A percentile compares a stretch with the other conserved stretches of the same genome.
These are phyloP conservation scores for Hermaeophaga mercurialis DNA, from an alignment of 2,888 invertebrate species.

Conservation along the genomic window DNA sequence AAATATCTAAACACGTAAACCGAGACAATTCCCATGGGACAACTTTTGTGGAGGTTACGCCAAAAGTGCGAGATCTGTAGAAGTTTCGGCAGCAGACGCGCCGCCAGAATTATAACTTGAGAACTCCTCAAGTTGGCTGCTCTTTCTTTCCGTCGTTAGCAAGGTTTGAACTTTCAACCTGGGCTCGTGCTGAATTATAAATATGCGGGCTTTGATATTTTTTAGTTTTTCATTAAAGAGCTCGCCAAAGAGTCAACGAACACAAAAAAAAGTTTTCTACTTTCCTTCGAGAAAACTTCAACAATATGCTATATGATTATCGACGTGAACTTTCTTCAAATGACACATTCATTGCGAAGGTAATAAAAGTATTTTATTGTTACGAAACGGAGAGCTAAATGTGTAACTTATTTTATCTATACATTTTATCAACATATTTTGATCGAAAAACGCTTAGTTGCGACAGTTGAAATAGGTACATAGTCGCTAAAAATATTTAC, in stretches of 20 bases:
- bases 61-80: constrained; percentile 34
- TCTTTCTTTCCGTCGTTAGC: constrained; percentile 28
- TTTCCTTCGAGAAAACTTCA: not conserved
- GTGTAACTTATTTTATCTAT: too few species aligned
- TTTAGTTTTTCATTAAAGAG: constrained; percentile 11
- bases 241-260: not conserved
- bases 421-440: too few species aligned
- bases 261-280: constrained; percentile 3
- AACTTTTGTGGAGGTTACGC: constrained; percentile 35
- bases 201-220: constrained; percentile 17
- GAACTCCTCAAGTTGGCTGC: constrained; percentile 24
- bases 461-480: too few species aligned
- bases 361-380: too few species aligned
- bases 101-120: constrained; percentile 42
- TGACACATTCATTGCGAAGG: not conserved
- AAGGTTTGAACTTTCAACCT: constrained; percentile 21
- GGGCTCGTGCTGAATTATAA: constrained; percentile 26
- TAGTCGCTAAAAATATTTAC: too few species aligned
- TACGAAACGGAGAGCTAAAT: too few species aligned
- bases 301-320: constrained; percentile 11
- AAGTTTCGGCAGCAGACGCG: constrained; percentile 30
- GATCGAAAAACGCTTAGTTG: too few species aligned
- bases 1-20: constrained; percentile 44
- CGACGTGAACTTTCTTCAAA: not conserved
- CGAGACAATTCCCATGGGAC: constrained; percentile 41